These are phyloP conservation scores for Gandaritis pyraliata DNA, from an alignment of 2,888 invertebrate genomes.

Conservation along the genomic window DNA sequence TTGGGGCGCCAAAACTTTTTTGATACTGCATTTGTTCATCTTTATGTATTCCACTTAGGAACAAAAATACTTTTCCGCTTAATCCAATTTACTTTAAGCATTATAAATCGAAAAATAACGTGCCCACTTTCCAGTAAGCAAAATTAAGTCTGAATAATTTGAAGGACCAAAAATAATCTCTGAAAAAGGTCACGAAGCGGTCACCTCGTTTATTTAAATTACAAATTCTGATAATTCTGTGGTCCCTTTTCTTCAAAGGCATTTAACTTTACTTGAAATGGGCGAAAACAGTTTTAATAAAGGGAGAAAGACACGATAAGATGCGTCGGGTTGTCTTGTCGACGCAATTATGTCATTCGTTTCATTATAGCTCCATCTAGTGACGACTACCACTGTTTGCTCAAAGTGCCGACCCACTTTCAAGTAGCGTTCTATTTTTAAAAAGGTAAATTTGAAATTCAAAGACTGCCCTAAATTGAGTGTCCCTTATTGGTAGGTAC, in stretches of 20 bases:
- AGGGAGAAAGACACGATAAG: slow-evolving; percentile 49
- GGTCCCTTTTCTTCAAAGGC: slow-evolving; percentile 19
- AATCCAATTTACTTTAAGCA: slow-evolving; percentile 28
- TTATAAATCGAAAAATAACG: slow-evolving; percentile 36
- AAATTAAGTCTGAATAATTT: slow-evolving; percentile 26
- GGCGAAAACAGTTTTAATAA: slow-evolving; percentile 47
- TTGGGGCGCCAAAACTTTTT: slow-evolving; percentile 14
- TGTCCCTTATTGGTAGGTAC: slow-evolving; percentile 18
- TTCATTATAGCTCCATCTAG: slow-evolving; percentile 48
- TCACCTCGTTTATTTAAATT: slow-evolving; percentile 26
- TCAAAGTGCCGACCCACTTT: slow-evolving; percentile 45
- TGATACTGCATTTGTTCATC: neutral
- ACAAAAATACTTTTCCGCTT: slow-evolving; percentile 1
- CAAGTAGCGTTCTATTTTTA: slow-evolving; percentile 43
- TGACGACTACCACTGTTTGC: slow-evolving; percentile 49
- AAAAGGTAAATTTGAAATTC: slow-evolving; percentile 44
- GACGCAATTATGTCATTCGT: slow-evolving; percentile 50
- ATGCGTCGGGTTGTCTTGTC: slow-evolving; percentile 45
- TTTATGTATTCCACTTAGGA: neutral
- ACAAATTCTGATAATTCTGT: slow-evolving; percentile 30
- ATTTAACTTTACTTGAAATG: slow-evolving; percentile 32
- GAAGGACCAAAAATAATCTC: slow-evolving; percentile 32
- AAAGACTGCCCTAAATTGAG: slow-evolving; percentile 33
- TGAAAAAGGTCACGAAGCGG: slow-evolving; percentile 30
- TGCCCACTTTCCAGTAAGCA: slow-evolving; percentile 19